Evolutionary conservation across 2,797 vertebrate species (phyloP).

Genomic region (Spinus pinus): DNA sequence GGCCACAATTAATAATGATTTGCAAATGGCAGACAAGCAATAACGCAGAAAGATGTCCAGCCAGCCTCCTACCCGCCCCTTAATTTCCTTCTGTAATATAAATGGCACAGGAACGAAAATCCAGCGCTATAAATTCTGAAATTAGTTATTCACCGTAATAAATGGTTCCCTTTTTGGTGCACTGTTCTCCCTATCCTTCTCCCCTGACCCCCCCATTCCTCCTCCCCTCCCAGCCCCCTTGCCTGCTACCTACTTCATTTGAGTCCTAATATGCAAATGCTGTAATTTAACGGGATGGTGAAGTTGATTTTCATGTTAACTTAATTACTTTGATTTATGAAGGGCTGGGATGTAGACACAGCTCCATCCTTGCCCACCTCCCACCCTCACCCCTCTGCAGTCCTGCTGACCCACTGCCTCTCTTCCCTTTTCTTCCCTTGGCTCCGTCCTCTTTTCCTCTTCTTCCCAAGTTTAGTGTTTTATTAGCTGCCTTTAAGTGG

Average conservation of each 20-base stretch:
- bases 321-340: constrained; percentile 92
- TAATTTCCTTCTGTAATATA: constrained; percentile 85
- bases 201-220: background rate
- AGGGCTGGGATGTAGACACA: constrained; percentile 77
- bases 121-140: constrained; percentile 83
- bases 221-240: background rate
- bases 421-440: constrained; percentile 37
- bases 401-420: constrained; percentile 69
- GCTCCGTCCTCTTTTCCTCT: constrained; percentile 42
- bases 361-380: constrained; percentile 74
- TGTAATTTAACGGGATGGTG: constrained; percentile 84
- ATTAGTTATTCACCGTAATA: constrained; percentile 85
- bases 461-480: constrained; percentile 85
- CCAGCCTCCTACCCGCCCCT: constrained; percentile 79
- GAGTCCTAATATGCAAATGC: constrained; percentile 79
- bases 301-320: constrained; percentile 83
- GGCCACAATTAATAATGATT: constrained; percentile 94
- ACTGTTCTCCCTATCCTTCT: background rate
- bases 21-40: constrained; percentile 91
- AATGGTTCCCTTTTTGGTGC: constrained; percentile 71
- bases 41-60: constrained; percentile 87
- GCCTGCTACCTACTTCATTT: constrained; percentile 64
- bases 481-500: constrained; percentile 85
- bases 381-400: background rate
- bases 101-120: constrained; percentile 82